Evolutionary conservation across 1,140 invertebrate species (phyloP), one percentile per base, ranked within the genome.

Genomic region (Apis florea): DNA sequence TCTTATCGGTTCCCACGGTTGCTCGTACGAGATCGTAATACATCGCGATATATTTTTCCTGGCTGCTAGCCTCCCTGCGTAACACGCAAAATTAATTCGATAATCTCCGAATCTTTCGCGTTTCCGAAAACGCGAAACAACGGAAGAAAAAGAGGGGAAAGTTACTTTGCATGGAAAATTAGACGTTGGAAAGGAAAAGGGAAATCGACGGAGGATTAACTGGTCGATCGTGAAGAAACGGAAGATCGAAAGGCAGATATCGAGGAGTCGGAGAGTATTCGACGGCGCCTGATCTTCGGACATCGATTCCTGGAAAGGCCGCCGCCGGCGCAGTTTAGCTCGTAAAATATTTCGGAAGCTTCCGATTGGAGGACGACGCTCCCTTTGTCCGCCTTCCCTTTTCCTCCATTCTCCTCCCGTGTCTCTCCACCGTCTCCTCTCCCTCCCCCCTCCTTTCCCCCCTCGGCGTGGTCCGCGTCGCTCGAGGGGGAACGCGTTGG

Each of bases 321-420:
- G 86, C 78, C 88, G 86, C 88, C 86, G 87, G 87, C 83, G 88
- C 85, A 85, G 80, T 89, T 88, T 76, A 86, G 71, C 88, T 88
- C 85, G 89, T 92, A 89, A 93, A 92, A 92, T 90, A 92, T 93
- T 93, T 92, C 84, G 90, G 83, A 66, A 70, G 80, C 83, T 77
- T 76, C 88, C 82, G 90, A 81, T 89, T 82, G 89, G 80, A 90
- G 88, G 86, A 92, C 91, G 86, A 92, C 91, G 70, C 24, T 40
- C n/a, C 68, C 53, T 77, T 69, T 72, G 56, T 79, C 75, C 13
- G 40, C 17, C 68, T 31, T 74, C 53, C 31, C 31, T 59, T 69
- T 79, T n/a, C 74, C 58, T 53, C 51, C 53, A 11, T 2, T 40
- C 19, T 64, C 51, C 21, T n/a, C 31, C 61, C 24, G 19, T 76